Evolutionary conservation across 1,140 invertebrate genomes (phyloP), one percentile per base, ranked within the genome.

Genomic region (Drosophila simulans): DNA sequence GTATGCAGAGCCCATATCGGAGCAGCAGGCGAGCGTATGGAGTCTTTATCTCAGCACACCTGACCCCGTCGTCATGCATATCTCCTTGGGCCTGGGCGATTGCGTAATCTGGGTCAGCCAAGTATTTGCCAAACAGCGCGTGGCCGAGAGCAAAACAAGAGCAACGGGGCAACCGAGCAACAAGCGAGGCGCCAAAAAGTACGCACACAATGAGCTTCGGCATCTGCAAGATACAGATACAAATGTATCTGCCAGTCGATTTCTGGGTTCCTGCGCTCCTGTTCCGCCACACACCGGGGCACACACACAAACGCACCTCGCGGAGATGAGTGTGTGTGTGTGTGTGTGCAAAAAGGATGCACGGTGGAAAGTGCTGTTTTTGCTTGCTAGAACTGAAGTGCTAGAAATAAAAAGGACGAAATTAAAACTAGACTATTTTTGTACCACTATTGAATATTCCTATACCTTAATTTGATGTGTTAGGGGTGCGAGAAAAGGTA

Each of bases 71-170:
- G 37, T 22, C 15, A 15, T 49, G 31, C 15, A 15, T 49, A 37
- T 49, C 40, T 52, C 27, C 57, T 13, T 45, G 31, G 17, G 17
- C 7, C 66, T 40, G 20, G 42, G 12, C 54, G 79, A 83, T 70
- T 88, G 80, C 80, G 80, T 77, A 89, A 88, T 88, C 80, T 88
- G 84, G 83, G 83, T 89, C 83, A 88, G 77, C 75, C 59, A 71
- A 83, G 85, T 76, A 78, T 77, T 69, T 83, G 59, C 43, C 55
- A 56, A 54, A 20, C 79, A 60, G 45, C 65, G 76, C 55, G 46
- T 37, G 43, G 66, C 68, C 7, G 48, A 58, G 60, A 70, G 73
- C 72, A 63, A 68, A 84, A 4, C 13, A 39, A 15, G 42, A 45
- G 5, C 40, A 42, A 15, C 13, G 5, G 35, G 12, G 35, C 27